Evolutionary conservation across 1,140 invertebrate genomes (phyloP).

Genomic region (Macrobrachium nipponense): DNA sequence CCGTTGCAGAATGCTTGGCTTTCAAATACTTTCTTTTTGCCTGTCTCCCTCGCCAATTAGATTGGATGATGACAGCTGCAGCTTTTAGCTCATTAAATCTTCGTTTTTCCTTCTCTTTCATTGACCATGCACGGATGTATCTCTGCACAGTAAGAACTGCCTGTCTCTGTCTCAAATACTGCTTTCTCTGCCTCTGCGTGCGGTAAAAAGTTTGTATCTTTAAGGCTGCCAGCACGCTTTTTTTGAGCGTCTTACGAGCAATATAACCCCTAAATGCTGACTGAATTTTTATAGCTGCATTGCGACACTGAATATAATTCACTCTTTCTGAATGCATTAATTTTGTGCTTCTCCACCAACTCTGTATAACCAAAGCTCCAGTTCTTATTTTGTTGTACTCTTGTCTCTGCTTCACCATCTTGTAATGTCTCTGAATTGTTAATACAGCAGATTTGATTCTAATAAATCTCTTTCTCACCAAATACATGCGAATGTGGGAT

Average conservation of each 20-base stretch:
- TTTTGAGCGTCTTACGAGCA: not conserved
- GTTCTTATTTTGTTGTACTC: conserved; percentile 4
- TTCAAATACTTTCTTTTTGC: conserved; percentile 13
- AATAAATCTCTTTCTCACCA: conserved; percentile 32
- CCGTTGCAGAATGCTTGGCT: conserved; percentile 23
- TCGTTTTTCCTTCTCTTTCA: not conserved
- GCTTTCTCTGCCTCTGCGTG: not conserved
- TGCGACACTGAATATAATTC: not conserved
- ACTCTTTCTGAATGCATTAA: not conserved
- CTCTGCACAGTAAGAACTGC: not conserved
- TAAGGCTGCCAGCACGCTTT: not conserved
- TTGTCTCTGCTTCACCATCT: conserved; percentile 35
- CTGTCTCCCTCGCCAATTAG: conserved; percentile 9
- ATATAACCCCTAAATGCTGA: not conserved
- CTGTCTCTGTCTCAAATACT: not conserved
- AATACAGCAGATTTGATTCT: conserved; percentile 16
- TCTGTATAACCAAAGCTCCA: not conserved
- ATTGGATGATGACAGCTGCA: conserved; percentile 2
- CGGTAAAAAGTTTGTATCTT: conserved; percentile 1
- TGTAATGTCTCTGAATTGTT: conserved; percentile 42
- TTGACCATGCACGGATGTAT: not conserved
- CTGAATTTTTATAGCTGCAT: conserved; percentile 25
- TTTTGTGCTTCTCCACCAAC: conserved; percentile 22
- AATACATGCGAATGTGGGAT: conserved; percentile 22
- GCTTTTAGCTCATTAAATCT: not conserved